phyloP scores from a whole-genome alignment of 2,113 vertebrate genomes.

The Siniperca knerii region DNA sequence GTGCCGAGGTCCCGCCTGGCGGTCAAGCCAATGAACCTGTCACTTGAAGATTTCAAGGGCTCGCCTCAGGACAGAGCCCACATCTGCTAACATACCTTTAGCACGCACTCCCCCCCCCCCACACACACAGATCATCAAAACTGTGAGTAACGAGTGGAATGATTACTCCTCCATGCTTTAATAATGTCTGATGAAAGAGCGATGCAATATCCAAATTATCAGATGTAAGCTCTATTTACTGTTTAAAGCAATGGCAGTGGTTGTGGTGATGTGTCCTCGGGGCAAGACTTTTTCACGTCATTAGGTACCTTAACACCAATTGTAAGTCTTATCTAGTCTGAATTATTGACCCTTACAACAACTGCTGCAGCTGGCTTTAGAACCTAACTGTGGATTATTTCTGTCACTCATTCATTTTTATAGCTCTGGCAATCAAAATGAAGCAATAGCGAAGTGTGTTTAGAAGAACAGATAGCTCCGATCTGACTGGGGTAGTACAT shows the following conservation, averaged over 20 bases:
- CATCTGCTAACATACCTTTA: constrained; percentile 21
- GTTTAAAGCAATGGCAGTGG: constrained; percentile 35
- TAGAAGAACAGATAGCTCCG: constrained; percentile 4
- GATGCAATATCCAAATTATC: constrained; percentile 34
- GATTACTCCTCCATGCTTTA: constrained; percentile 30
- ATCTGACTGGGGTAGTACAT: constrained; percentile 1
- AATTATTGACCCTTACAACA: constrained; percentile 56
- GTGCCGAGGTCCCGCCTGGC: constrained; percentile 19
- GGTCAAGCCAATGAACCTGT: constrained; percentile 55
- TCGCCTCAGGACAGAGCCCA: constrained; percentile 3
- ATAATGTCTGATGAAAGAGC: constrained; percentile 51
- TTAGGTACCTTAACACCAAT: constrained; percentile 42
- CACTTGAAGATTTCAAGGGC: constrained; percentile 31
- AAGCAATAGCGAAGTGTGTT: constrained; percentile 30
- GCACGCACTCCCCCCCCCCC: neutral
- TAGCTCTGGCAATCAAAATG: constrained; percentile 38
- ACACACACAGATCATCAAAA: constrained; percentile 19
- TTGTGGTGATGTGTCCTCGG: constrained; percentile 40
- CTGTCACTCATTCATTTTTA: constrained; percentile 53
- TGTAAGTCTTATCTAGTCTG: constrained; percentile 33
- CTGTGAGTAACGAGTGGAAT: constrained; percentile 5
- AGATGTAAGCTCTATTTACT: constrained; percentile 22
- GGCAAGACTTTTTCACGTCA: constrained; percentile 20
- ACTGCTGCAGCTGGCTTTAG: constrained; percentile 27
- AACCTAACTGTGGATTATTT: constrained; percentile 32